Evolutionary conservation across 2,797 vertebrate species (phyloP).

Genomic region (Myotis vivesi): DNA sequence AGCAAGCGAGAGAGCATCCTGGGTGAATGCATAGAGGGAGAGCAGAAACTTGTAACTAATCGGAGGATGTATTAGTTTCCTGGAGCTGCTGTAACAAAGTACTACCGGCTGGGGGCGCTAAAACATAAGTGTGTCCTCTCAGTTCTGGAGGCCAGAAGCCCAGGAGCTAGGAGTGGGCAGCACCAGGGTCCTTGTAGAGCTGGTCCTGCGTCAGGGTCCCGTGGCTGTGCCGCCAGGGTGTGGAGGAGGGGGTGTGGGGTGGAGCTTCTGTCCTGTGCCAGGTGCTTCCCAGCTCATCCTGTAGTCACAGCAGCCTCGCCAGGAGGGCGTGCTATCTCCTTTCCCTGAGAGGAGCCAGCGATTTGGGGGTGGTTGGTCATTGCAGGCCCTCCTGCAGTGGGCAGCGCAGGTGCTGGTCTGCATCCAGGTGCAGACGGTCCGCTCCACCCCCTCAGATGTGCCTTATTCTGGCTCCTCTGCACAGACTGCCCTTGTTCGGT

Average conservation of each 20-base stretch:
- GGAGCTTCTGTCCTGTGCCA: not conserved
- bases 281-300: not conserved
- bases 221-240: accelerated
- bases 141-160: not conserved
- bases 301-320: not conserved
- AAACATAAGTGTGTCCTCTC: accelerated
- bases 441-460: accelerated
- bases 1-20: too few species aligned
- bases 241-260: accelerated
- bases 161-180: not conserved
- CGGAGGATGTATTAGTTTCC: not conserved
- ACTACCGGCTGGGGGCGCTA: not conserved
- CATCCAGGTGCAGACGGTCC: accelerated
- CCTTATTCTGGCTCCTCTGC: accelerated
- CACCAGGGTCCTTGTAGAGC: not conserved
- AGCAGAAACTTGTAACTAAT: accelerated
- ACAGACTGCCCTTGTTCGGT: accelerated
- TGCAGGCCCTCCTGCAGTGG: accelerated
- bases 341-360: accelerated
- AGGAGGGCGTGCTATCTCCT: accelerated
- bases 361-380: not conserved
- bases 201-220: accelerated
- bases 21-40: not conserved
- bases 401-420: accelerated
- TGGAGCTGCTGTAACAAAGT: not conserved